Evolutionary conservation across 2,113 vertebrate species (phyloP).

Genomic region (Halcyon senegalensis): DNA sequence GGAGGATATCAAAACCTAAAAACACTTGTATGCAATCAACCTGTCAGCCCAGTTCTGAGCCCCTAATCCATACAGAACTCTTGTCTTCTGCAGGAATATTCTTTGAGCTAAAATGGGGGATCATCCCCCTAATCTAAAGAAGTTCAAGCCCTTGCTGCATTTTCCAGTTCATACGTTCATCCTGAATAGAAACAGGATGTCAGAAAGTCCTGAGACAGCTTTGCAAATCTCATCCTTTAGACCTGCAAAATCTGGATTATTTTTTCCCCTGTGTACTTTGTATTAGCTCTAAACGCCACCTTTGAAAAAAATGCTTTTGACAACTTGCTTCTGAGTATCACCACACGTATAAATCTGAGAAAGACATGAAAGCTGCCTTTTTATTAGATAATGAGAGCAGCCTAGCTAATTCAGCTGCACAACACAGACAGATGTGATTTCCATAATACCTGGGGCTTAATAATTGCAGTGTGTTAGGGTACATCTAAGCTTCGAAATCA

Average conservation of each 20-base stretch:
- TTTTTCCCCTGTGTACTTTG: neutral
- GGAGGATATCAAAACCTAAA: neutral
- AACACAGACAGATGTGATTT: conserved; percentile 22
- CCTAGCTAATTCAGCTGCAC: neutral
- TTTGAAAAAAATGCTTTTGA: conserved; percentile 23
- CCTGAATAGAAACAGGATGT: neutral
- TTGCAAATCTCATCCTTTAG: conserved; percentile 21
- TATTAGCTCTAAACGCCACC: conserved; percentile 5
- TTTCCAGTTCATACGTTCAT: neutral
- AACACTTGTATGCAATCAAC: neutral
- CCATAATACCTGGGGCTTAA: conserved; percentile 37
- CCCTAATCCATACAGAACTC: neutral
- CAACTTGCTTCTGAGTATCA: conserved; percentile 33
- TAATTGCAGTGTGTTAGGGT: neutral
- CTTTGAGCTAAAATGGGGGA: neutral
- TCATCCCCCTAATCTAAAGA: conserved; percentile 38
- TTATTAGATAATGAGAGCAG: neutral
- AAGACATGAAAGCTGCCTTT: neutral
- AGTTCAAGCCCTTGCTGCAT: conserved; percentile 20
- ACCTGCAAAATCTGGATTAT: conserved; percentile 24
- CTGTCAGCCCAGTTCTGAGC: neutral
- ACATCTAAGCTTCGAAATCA: conserved; percentile 34
- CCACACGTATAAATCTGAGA: neutral
- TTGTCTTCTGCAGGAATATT: neutral
- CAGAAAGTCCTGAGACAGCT: neutral